A percentile compares a stretch with the other conserved stretches of the same genome.
Evolutionary conservation across 35 echinoderm and acorn worm species (phyloP).

Genomic region (Apostichopus parvimensis): DNA sequence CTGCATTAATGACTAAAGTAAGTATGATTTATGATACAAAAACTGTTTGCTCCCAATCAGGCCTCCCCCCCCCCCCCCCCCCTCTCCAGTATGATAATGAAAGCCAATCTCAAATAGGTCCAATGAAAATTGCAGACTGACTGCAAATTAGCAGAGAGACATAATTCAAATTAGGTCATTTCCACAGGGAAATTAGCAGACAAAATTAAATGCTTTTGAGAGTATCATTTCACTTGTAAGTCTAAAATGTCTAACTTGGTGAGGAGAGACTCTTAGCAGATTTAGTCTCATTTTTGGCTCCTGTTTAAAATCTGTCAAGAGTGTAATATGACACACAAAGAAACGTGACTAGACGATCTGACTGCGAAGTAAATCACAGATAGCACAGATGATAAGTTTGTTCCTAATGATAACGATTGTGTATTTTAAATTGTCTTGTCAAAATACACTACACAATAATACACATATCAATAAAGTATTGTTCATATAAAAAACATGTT

Average conservation of each 20-base stretch:
- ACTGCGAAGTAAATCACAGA: not conserved
- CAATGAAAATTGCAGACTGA: not conserved
- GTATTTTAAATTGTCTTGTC: too few relatives aligned
- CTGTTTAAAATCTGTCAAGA: not conserved
- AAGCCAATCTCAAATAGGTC: not conserved
- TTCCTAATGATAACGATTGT: too few relatives aligned
- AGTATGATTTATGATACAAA: too few relatives aligned
- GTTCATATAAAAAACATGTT: too few relatives aligned
- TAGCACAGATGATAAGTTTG: not conserved
- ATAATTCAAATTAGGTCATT: slow-evolving; percentile 19
- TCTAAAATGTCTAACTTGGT: not conserved
- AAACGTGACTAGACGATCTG: not conserved
- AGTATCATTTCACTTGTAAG: not conserved
- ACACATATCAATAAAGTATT: too few relatives aligned
- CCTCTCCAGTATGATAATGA: not conserved
- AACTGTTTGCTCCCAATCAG: too few relatives aligned
- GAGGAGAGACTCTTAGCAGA: slow-evolving; percentile 8
- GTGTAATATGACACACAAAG: not conserved
- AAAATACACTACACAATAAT: too few relatives aligned
- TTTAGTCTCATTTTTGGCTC: not conserved
- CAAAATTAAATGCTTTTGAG: slow-evolving; percentile 11
- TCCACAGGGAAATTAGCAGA: slow-evolving; percentile 7
- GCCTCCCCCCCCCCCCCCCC: too few relatives aligned
- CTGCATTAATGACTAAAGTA: too few relatives aligned
- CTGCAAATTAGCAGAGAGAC: not conserved